phyloP scores from a whole-genome alignment of 2,797 vertebrate species.

The Pseudomugil gertrudae region DNA sequence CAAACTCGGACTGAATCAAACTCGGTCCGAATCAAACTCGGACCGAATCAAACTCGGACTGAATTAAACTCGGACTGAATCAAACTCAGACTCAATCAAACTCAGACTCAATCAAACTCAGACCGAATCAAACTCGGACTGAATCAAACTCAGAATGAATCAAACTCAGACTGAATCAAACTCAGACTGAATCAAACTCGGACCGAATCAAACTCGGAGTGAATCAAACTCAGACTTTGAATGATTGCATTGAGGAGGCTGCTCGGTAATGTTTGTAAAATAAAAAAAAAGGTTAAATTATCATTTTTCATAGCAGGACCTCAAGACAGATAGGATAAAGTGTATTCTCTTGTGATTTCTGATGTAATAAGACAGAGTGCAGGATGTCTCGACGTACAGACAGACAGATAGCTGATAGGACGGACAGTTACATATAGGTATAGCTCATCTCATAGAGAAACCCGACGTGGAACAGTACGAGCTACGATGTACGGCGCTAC shows the following conservation, averaged over 20 bases:
- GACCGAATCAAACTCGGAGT: too few species aligned
- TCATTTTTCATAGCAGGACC: conserved; percentile 3
- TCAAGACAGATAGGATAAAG: conserved; percentile 14
- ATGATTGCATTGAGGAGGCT: conserved; percentile 1
- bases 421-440: conserved; percentile 69
- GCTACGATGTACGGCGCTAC: conserved; percentile 73
- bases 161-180: too few species aligned
- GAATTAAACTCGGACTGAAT: too few species aligned
- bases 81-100: too few species aligned
- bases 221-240: not conserved
- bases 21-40: too few species aligned
- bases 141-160: too few species aligned
- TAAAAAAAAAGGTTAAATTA: conserved; percentile 24
- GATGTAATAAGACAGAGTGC: conserved; percentile 59
- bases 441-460: conserved; percentile 72
- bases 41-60: too few species aligned
- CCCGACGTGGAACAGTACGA: conserved; percentile 76
- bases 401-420: conserved; percentile 64
- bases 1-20: too few species aligned
- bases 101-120: too few species aligned
- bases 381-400: conserved; percentile 54
- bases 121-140: too few species aligned
- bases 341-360: conserved; percentile 41
- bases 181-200: too few species aligned
- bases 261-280: conserved; percentile 1